Conservation (phyloP, 2,888 invertebrate species). For the Hydraecia micacea region DNA sequence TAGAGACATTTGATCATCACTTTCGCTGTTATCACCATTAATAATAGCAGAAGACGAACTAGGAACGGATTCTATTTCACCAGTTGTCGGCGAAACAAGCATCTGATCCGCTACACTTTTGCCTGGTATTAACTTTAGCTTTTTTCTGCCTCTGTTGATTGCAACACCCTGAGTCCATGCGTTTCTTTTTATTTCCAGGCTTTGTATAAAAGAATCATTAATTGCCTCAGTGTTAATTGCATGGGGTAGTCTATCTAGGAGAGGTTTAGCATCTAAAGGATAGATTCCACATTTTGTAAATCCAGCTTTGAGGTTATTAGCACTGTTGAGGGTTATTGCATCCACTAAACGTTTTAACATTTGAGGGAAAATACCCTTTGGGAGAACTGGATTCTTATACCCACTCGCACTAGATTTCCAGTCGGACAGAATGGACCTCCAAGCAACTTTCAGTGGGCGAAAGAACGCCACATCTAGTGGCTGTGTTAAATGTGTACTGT, state of each 20-base stretch:
- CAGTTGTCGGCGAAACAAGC: slow-evolving; percentile 6
- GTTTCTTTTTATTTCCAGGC: slow-evolving; percentile 9
- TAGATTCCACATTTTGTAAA: slow-evolving; percentile 9
- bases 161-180: slow-evolving; percentile 1
- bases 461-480: slow-evolving; percentile 18
- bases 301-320: slow-evolving; percentile 15
- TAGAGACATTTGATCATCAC: slow-evolving; percentile 17
- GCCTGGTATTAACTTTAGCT: slow-evolving; percentile 8
- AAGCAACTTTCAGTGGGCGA: slow-evolving; percentile 9
- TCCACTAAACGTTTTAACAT: slow-evolving; percentile 10
- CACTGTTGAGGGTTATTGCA: slow-evolving; percentile 2
- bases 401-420: slow-evolving; percentile 5
- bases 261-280: slow-evolving; percentile 9
- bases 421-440: slow-evolving; percentile 2
- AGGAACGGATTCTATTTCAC: background rate
- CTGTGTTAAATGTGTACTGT: slow-evolving; percentile 13
- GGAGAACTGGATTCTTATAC: background rate
- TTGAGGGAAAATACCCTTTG: slow-evolving; percentile 6
- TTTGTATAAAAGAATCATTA: slow-evolving; percentile 9
- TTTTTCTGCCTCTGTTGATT: slow-evolving; percentile 9
- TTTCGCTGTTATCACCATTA: slow-evolving; percentile 9
- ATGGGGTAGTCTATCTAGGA: slow-evolving; percentile 10
- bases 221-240: slow-evolving; percentile 4
- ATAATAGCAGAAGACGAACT: background rate
- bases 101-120: slow-evolving; percentile 14